Evolutionary conservation across 2,113 vertebrate species (phyloP), one percentile per base, ranked within the genome.

Genomic region (Sardina pilchardus): DNA sequence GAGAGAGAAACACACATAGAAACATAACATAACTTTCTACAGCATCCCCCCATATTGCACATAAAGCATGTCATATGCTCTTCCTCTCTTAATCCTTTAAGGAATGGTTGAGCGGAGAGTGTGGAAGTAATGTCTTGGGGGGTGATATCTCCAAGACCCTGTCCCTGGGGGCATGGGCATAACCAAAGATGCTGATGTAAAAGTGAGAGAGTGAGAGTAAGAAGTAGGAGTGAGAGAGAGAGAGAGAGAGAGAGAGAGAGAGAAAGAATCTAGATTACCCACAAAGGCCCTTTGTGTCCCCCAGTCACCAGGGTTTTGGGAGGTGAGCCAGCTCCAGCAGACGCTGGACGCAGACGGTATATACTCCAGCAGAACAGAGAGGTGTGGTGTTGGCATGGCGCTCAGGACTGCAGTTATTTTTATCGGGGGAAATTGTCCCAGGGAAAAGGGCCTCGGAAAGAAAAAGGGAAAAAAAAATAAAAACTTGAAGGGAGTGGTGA

Each of bases 311-410:
- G 26, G 30, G 34, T 36, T 75, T 75, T 75, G 30, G 67, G 67
- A 75, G 67, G 67, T 36, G 67, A 36, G 10, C 67, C 34, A 75
- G 10, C 67, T 16, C 26, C 30, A 36, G 12, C 67, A 16, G 10
- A 36, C 10, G 14, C 30, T 43, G 34, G 3, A 75, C 53, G 44
- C 24, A 48, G 63, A 82, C 30, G 81, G 36, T 47, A n/a, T n/a
- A n/a, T n/a, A 48, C 83, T 83, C 85, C 82, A 56, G 78, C 87
- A 88, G 91, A 90, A 90, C 86, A 83, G 85, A 83, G 85, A 89
- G 90, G 91, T 89, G 91, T 90, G 91, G 90, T 84, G 75, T 63
- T 26, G 81, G 81, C 84, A 50, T 24, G 43, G 53, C 53, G 56
- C 42, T 34, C 63, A 81, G 39, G n/a, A 17, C 80, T 50, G 45